phyloP scores from a whole-genome alignment of 2,797 vertebrate species.

The Chaetodon trifasciatus region DNA sequence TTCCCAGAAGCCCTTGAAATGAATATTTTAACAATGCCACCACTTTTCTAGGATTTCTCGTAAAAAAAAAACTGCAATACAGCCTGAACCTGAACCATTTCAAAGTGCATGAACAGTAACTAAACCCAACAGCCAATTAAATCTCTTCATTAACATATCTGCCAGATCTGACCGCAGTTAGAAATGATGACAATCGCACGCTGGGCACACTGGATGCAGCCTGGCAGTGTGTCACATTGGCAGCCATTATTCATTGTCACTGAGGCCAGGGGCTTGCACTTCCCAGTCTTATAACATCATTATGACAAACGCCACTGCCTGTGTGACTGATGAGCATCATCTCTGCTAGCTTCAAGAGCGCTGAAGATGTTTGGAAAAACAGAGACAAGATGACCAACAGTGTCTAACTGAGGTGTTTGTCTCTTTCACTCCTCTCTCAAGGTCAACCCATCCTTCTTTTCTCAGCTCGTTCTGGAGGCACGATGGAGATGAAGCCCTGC shows the following conservation, averaged over 20 bases:
- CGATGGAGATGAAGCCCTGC: slow-evolving; percentile 51
- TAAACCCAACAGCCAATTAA: slow-evolving; percentile 25
- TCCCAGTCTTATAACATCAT: slow-evolving; percentile 31
- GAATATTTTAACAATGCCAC: not conserved
- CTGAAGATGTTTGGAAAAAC: slow-evolving; percentile 1
- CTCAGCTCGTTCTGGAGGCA: slow-evolving; percentile 39
- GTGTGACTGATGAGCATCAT: not conserved
- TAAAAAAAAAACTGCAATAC: not conserved
- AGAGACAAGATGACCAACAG: not conserved
- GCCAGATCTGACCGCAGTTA: slow-evolving; percentile 25
- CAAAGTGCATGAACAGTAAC: slow-evolving; percentile 6
- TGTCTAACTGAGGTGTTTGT: slow-evolving; percentile 13
- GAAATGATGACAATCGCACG: slow-evolving; percentile 19
- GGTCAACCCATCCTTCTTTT: slow-evolving; percentile 61
- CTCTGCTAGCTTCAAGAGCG: not conserved
- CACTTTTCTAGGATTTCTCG: not conserved
- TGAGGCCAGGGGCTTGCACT: slow-evolving; percentile 15
- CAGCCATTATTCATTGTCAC: slow-evolving; percentile 51
- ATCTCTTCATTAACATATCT: slow-evolving; percentile 1
- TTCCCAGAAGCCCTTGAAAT: not conserved
- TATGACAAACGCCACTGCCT: slow-evolving; percentile 30
- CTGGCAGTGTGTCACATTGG: slow-evolving; percentile 11
- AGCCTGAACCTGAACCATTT: slow-evolving; percentile 3
- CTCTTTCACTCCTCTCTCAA: slow-evolving; percentile 50
- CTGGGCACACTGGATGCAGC: not conserved